Evolutionary conservation across 2,797 vertebrate species (phyloP).

Genomic region (Bovichtus variegatus): DNA sequence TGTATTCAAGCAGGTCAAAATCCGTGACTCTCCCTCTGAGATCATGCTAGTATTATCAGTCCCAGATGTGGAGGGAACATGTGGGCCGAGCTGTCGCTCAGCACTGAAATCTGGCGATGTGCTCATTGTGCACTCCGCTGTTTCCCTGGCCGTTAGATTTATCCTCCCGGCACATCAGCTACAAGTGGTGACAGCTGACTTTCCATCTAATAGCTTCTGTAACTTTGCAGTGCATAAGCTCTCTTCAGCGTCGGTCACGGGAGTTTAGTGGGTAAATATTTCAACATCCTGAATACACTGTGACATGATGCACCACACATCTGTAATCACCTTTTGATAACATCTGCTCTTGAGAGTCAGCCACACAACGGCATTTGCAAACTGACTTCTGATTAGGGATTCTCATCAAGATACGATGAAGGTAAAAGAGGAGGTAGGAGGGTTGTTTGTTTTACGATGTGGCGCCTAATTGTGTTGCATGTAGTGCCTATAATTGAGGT

Average conservation of each 20-base stretch:
- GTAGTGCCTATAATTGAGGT: neutral
- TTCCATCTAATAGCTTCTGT: slow-evolving; percentile 32
- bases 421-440: neutral
- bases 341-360: slow-evolving; percentile 36
- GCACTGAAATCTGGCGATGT: slow-evolving; percentile 22
- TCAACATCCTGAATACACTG: slow-evolving; percentile 22
- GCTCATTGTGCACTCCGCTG: slow-evolving; percentile 42
- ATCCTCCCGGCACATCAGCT: slow-evolving; percentile 46
- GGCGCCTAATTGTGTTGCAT: neutral
- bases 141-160: slow-evolving; percentile 34
- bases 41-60: slow-evolving; percentile 76
- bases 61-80: slow-evolving; percentile 80
- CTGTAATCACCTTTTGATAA: slow-evolving; percentile 36
- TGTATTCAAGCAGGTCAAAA: slow-evolving; percentile 55
- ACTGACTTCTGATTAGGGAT: neutral
- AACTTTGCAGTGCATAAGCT: slow-evolving; percentile 21
- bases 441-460: slow-evolving; percentile 9
- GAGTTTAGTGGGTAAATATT: slow-evolving; percentile 33
- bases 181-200: slow-evolving; percentile 48
- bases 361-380: neutral
- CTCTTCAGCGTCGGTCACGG: neutral
- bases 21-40: slow-evolving; percentile 73
- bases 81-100: slow-evolving; percentile 54
- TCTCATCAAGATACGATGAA: neutral
- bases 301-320: slow-evolving; percentile 24